Evolutionary conservation across 2,113 vertebrate genomes (phyloP).

Genomic region (Synodontis membranacea): DNA sequence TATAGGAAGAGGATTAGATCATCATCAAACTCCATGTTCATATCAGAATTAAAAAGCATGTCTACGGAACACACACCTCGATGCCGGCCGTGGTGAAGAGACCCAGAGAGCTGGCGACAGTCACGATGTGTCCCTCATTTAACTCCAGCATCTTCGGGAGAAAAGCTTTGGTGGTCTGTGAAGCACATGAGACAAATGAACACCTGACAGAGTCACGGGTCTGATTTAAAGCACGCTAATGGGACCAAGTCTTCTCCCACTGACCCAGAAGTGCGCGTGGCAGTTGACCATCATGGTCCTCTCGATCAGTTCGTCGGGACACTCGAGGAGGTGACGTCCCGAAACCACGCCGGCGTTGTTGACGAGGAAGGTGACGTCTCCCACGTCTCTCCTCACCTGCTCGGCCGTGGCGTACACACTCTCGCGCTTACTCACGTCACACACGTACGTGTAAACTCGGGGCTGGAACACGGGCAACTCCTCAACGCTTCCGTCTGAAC

Average conservation of each 20-base stretch:
- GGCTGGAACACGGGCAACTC: slow-evolving; percentile 73
- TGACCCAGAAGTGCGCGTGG: slow-evolving; percentile 90
- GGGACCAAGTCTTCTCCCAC: slow-evolving; percentile 29
- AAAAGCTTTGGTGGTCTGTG: slow-evolving; percentile 86
- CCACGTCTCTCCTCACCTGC: slow-evolving; percentile 81
- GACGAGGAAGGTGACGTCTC: slow-evolving; percentile 81
- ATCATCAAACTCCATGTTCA: background rate
- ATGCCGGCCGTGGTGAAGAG: slow-evolving; percentile 87
- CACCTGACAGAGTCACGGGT: background rate
- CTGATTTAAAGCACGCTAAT: background rate
- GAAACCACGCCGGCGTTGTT: slow-evolving; percentile 88
- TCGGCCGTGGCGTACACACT: slow-evolving; percentile 82
- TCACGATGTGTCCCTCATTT: slow-evolving; percentile 87
- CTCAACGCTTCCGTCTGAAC: slow-evolving; percentile 66
- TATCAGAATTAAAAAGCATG: background rate
- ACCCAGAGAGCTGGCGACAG: slow-evolving; percentile 86
- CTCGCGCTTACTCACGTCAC: slow-evolving; percentile 84
- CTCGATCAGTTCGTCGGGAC: slow-evolving; percentile 88
- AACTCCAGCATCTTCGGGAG: slow-evolving; percentile 88
- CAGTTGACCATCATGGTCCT: slow-evolving; percentile 92
- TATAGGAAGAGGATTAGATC: background rate
- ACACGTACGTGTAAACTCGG: slow-evolving; percentile 84
- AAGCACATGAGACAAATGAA: slow-evolving; percentile 2
- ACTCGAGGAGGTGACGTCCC: slow-evolving; percentile 85
- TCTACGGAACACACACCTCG: slow-evolving; percentile 73